Percentiles rank a stretch among this genome's conserved stretches.
Evolutionary conservation across 2,113 vertebrate genomes (phyloP).

Genomic region (Leiothrix lutea): DNA sequence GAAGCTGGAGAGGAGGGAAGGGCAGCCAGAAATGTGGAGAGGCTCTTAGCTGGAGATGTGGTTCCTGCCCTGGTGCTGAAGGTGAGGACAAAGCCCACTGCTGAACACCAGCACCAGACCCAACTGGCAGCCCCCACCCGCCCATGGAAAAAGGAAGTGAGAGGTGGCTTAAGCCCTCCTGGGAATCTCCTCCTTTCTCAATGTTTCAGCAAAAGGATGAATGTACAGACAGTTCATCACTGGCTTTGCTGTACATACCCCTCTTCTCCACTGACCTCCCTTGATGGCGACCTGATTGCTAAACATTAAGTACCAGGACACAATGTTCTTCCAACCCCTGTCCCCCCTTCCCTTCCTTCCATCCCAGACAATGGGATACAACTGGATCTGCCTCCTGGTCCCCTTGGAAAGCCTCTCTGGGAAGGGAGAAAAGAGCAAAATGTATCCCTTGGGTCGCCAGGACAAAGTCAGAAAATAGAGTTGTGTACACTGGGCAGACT

Average conservation of each 20-base stretch:
- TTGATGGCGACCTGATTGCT: fast-evolving
- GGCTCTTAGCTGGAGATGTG: not conserved
- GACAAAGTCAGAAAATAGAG: not conserved
- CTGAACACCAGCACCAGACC: not conserved
- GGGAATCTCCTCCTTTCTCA: not conserved
- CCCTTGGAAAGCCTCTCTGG: not conserved
- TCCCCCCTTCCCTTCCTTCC: not conserved
- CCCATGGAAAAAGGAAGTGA: not conserved
- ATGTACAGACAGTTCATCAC: not conserved
- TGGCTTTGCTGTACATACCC: fast-evolving
- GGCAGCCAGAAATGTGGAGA: not conserved
- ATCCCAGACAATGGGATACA: not conserved
- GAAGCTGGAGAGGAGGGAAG: not conserved
- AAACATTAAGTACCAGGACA: not conserved
- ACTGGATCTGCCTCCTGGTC: not conserved
- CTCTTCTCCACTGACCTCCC: not conserved
- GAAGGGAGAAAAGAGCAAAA: not conserved
- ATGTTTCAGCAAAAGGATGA: not conserved
- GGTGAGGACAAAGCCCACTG: not conserved
- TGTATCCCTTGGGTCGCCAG: not conserved
- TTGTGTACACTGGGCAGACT: not conserved
- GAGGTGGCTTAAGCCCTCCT: not conserved
- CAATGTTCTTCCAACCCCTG: not conserved
- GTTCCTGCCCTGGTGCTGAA: not conserved
- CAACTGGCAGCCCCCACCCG: not conserved